Base-by-base conservation (phyloP, 2,888 invertebrate genomes). In the Gymnoscelis rufifasciata region DNA sequence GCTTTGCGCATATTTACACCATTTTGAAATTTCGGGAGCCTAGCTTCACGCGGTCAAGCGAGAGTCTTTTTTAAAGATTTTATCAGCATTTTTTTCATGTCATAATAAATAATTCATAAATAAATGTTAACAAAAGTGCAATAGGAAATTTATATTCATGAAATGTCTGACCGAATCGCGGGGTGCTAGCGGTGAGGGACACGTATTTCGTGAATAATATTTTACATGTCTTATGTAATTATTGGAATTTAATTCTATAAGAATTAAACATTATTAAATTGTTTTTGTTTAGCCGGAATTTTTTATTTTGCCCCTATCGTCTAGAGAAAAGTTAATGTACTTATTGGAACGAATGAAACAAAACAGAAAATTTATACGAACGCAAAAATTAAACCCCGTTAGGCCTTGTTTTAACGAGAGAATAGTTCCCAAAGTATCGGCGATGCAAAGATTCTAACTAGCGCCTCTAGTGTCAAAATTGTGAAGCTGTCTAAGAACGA, bases 211-310 rank as follows among this genome's bases (percentile, higher is more conserved):
- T 60, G 24, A 45, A 48, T 8, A 29, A 30, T 7, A 5, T 35
- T 2, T 10, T 24, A 38, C 19, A 12, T 11, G 26, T 14, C 24
- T n/a, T 35, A 40, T 7, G 2, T 43, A 48, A 45, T 29, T 49
- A 35, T 49, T 53, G 39, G 19, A 26, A 47, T 43, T 47, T 42
- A 43, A 50, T 41, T 23, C 38, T 40, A 39, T 43, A 43, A 41
- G 10, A 10, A 11, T 37, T 38, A 71, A 79, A 80, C 82, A 81
- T 78, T 60, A 83, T 74, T 83, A 81, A 83, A 83, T 71, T 78
- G 71, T 74, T 82, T 72, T 81, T 77, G 71, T 75, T 71, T 37
- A 38, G 24, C 52, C 52, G 12, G 54, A 59, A 63, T 52, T 43
- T 64, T 62, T 35, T 15, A 48, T 47, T 43, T 0, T 26, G 12